These are phyloP conservation scores for Conus canariensis DNA, from an alignment of 2,888 invertebrate species.

Conservation along the genomic window DNA sequence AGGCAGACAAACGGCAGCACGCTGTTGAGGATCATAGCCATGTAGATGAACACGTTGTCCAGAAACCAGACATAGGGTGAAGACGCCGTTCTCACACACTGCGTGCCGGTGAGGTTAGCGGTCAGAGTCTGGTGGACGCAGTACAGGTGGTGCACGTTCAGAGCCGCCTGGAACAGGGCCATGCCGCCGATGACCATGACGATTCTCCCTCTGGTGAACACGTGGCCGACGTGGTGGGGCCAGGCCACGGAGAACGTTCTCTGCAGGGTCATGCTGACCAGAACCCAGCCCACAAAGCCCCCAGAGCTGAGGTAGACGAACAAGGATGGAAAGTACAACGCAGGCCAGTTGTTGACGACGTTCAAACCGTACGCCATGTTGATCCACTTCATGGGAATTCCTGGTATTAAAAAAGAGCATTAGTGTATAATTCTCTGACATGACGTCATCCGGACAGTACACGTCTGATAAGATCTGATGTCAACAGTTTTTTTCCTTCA, in stretches of 20 bases:
- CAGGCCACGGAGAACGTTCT: slow-evolving; percentile 6
- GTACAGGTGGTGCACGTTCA: background rate
- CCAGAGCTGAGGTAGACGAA: background rate
- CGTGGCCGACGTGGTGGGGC: background rate
- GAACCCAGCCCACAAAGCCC: background rate
- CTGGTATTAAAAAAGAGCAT: background rate
- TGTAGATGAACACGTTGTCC: background rate
- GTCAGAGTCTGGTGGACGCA: background rate
- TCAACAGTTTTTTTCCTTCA: too few species aligned
- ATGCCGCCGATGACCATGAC: background rate
- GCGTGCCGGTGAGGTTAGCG: background rate
- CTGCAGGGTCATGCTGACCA: slow-evolving; percentile 12
- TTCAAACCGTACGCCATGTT: background rate
- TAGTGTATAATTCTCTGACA: too few species aligned
- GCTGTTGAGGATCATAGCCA: background rate
- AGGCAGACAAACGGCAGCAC: background rate
- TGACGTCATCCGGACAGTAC: too few species aligned
- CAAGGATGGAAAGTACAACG: background rate
- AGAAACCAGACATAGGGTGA: background rate
- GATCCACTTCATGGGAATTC: background rate
- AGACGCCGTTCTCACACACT: background rate
- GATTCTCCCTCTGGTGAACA: background rate
- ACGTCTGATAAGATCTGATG: too few species aligned
- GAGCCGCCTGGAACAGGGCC: background rate
- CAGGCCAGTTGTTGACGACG: background rate